A percentile compares a stretch with the other conserved stretches of the same genome.
Evolutionary conservation across 2,888 invertebrate genomes (phyloP).

Genomic region (Xestia xanthographa): DNA sequence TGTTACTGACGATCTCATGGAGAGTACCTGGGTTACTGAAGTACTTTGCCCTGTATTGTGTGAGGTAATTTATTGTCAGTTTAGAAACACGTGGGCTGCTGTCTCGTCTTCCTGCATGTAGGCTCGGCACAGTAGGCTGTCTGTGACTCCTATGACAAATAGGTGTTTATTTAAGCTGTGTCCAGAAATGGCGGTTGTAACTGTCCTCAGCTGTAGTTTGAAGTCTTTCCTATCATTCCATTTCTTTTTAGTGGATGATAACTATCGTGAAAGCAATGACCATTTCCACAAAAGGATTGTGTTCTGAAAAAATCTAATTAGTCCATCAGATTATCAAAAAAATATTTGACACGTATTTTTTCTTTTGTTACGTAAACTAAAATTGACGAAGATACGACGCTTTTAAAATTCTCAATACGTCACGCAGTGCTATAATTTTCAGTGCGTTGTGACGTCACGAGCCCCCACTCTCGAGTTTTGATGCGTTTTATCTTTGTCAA

Average conservation of each 20-base stretch:
- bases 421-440: too few species aligned
- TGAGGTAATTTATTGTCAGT: not conserved
- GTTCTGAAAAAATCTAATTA: too few species aligned
- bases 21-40: not conserved
- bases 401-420: too few species aligned
- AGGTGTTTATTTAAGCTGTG: not conserved
- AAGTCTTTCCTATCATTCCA: not conserved
- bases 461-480: too few species aligned
- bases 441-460: too few species aligned
- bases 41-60: not conserved
- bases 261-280: not conserved
- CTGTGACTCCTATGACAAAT: not conserved
- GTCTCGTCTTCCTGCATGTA: not conserved
- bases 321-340: too few species aligned
- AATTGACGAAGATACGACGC: too few species aligned
- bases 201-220: not conserved
- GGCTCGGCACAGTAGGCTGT: not conserved
- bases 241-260: not conserved
- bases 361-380: too few species aligned
- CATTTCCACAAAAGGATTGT: not conserved
- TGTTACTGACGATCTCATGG: not conserved
- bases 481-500: too few species aligned
- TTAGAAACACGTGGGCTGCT: not conserved
- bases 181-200: not conserved
- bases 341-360: too few species aligned